Base-by-base conservation (phyloP, 2,888 invertebrate species). In the Exephanes ischioxanthus region DNA sequence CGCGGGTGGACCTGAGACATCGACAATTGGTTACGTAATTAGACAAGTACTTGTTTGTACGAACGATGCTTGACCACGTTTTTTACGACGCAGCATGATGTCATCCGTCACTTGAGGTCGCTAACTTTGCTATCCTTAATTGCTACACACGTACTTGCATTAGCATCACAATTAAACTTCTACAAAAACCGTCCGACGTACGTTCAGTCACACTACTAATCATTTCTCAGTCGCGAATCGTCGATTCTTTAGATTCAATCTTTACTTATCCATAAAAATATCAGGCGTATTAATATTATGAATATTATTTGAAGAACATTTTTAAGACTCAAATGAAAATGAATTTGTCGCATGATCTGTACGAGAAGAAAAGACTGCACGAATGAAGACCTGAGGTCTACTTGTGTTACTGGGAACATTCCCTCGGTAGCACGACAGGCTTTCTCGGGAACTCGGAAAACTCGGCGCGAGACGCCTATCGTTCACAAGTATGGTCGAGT, bases 131-230 rank as follows among this genome's bases (percentile, higher is more conserved):
- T 77, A 85, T 85, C 72, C 86, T 83, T 87, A 86, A 87, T 89
- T 89, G 86, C 85, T 85, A 80, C 87, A 87, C 88, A 77, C 86
- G 83, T 82, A 80, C 87, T 86, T 89, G 45, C 88, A 89, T 91
- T 90, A 89, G 67, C 86, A 85, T 87, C 81, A 78, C 83, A 90
- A 91, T 91, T 90, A 88, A 81, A 81, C 77, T 75, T 58, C 48
- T 63, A 77, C 82, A 53, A 82, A 85, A 82, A 14, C 66, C 33
- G 30, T 30, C 22, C 33, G 58, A 30, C 30, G 67, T 55, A 16
- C 66, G 45, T 71, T 66, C 41, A 11, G 11, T 53, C 53, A 14
- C 58, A 55, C 63, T 71, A 22, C n/a, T 14, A 37, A 45, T 16
- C 19, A 33, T 33, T 41, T 53, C 37, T 33, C 26, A 3, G 45